Evolutionary conservation across 2,797 vertebrate species (phyloP), one percentile per base, ranked within the genome.

Genomic region (Pseudochaenichthys georgianus): DNA sequence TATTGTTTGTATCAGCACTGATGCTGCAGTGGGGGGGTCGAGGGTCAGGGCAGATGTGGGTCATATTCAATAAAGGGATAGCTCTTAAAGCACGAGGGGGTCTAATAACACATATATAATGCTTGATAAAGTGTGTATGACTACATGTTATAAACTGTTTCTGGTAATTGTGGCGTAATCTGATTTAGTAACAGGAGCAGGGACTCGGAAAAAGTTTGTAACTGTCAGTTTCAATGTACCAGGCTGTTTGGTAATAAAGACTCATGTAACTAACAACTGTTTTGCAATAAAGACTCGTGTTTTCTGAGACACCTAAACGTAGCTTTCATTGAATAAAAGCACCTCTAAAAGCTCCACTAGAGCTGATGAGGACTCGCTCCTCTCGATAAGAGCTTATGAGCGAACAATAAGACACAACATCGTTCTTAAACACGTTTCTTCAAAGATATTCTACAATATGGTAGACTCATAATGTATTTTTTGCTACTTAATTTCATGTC

Each of bases 1-100:
- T 73, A 73, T 75, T 82, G 88, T 84, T 83, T 81, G 66, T 42
- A 78, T 87, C 74, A 68, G 70, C 41, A 15, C 45, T 76, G 83
- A 78, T 75, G 53, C 12, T 81, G 69, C 50, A 15, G 51, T 45
- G 65, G 61, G 72, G 16, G 75, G 82, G 77, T 84, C 54, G 55
- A 64, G 55, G 86, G 83, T 84, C 86, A 87, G 19, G 67, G 66
- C 34, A 79, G 70, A 75, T 78, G 61, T 15, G 76, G 76, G 31
- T 84, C 66, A 76, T 71, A 47, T 46, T 51, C 75, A 84, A 82
- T 82, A 77, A 80, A 80, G 31, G 15, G 38, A 64, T 13, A 68
- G 57, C 10, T 75, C 17, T 3, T 64, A 43, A 45, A 50, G 63
- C 46, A 57, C 3, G 58, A 31, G 28, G 28, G n/a, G 55, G 15